phyloP scores from a whole-genome alignment of 92 coral and sea anemone genomes.

The Heliopora coerulea region DNA sequence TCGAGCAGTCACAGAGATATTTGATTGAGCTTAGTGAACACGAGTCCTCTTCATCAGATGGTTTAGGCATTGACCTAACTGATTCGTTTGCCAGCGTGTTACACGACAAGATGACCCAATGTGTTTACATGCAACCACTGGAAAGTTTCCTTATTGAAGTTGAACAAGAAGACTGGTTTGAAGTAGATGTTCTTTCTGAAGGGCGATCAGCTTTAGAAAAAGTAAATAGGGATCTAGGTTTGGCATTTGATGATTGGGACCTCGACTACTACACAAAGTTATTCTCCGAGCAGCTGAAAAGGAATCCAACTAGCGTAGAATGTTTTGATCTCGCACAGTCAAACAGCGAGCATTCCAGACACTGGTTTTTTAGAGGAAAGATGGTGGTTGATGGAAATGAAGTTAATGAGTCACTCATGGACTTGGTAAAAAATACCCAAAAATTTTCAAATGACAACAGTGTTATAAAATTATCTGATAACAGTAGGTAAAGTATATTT shows the following conservation, averaged over 20 bases:
- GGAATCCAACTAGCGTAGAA: constrained; percentile 96
- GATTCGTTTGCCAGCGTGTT: constrained; percentile 55
- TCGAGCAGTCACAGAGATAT: constrained; percentile 79
- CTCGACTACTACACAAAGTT: constrained; percentile 80
- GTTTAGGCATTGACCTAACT: not conserved
- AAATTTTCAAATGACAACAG: constrained; percentile 74
- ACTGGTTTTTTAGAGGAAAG: constrained; percentile 94
- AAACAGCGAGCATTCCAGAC: constrained; percentile 95
- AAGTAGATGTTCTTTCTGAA: constrained; percentile 65
- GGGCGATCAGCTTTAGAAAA: constrained; percentile 78
- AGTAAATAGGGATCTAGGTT: constrained; percentile 80
- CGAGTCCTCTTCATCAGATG: constrained; percentile 43
- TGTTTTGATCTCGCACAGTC: constrained; percentile 98
- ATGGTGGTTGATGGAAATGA: constrained; percentile 82
- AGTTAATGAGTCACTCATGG: constrained; percentile 74
- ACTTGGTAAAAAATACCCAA: constrained; percentile 89
- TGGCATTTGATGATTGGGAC: constrained; percentile 98
- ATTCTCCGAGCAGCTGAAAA: constrained; percentile 72
- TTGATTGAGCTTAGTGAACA: constrained; percentile 63
- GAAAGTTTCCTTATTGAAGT: constrained; percentile 67
- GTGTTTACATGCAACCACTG: constrained; percentile 74
- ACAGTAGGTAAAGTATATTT: constrained; percentile 65
- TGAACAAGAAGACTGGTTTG: constrained; percentile 69
- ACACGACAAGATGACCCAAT: constrained; percentile 96
- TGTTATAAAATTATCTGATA: constrained; percentile 83